phyloP scores from a whole-genome alignment of 2,888 invertebrate genomes.

The Byasa hedistus region DNA sequence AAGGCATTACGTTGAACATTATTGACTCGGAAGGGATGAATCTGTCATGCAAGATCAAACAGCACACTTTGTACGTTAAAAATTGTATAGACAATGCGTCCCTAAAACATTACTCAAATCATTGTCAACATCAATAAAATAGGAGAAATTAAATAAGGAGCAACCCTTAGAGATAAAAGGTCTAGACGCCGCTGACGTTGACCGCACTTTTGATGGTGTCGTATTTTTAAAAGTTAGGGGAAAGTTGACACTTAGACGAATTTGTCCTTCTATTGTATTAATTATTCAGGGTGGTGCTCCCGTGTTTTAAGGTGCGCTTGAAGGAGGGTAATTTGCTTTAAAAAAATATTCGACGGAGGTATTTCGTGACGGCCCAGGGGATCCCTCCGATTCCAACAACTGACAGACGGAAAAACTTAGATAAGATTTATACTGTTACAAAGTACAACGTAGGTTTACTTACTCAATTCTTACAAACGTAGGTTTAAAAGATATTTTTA shows the following conservation, averaged over 20 bases:
- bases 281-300: constrained; percentile 76
- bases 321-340: constrained; percentile 72
- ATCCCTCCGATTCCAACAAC: constrained; percentile 52
- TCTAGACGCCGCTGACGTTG: constrained; percentile 64
- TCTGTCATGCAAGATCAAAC: constrained; percentile 75
- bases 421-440: constrained; percentile 59
- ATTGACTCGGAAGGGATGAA: constrained; percentile 65
- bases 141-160: constrained; percentile 73
- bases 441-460: not conserved
- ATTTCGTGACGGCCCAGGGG: constrained; percentile 68
- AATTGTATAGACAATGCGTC: constrained; percentile 47
- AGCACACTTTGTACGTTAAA: constrained; percentile 36
- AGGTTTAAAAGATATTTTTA: too few species aligned
- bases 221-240: constrained; percentile 76
- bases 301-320: constrained; percentile 73
- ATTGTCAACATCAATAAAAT: constrained; percentile 77
- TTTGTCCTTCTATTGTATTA: constrained; percentile 80
- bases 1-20: constrained; percentile 43
- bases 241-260: constrained; percentile 77
- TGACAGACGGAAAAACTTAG: constrained; percentile 64
- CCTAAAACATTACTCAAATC: constrained; percentile 67
- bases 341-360: constrained; percentile 61
- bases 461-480: not conserved
- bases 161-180: constrained; percentile 74
- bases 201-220: constrained; percentile 76